Base-by-base conservation (phyloP, 2,888 invertebrate species). In the Netelia inedita region DNA sequence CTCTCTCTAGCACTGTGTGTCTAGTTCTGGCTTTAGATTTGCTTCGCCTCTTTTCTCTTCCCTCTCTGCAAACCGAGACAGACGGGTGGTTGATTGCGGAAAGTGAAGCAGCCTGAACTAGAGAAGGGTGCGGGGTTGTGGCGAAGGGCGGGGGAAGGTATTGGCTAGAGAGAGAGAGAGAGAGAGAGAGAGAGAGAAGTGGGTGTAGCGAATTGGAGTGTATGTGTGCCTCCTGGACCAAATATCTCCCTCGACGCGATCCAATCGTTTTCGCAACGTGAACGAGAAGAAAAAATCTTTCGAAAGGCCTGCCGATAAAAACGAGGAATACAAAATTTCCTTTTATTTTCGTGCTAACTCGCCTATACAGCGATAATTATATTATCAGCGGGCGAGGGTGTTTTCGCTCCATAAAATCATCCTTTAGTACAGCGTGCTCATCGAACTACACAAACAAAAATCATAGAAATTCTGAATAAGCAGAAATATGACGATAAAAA, bases 81-180 rank as follows among this genome's bases (percentile, higher is more conserved):
- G 87, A 87, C 85, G 87, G 81, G 85, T 73, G 76, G 83, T 85
- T 88, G 89, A 89, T 89, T 87, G 88, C 87, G 79, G 79, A 87
- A 87, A 71, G 84, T 59, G 69, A 66, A 85, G 76, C 74, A 75
- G n/a, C 35, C 19, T 16, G 21, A 43, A 46, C 41, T 46, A 46
- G 61, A 11, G 65, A 28, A 72, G 75, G 21, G 43, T 2, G 43
- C 19, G 61, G 19, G 65, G 3, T 50, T 61, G 19, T 19, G n/a
- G 21, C 14, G 6, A 6, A 19, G 43, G 2, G 57, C 8, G 21
- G 43, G 35, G 16, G 63, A 8, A 65, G 75, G n/a, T n/a, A n/a
- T n/a, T n/a, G n/a, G n/a, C n/a, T n/a, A 43, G 28, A 11, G 23
- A 5, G 14, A 61, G 59, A 28, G 50, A 16, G 46, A 74, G 21